Evolutionary conservation across 2,797 vertebrate species (phyloP).

Genomic region (Pseudomugil gertrudae): DNA sequence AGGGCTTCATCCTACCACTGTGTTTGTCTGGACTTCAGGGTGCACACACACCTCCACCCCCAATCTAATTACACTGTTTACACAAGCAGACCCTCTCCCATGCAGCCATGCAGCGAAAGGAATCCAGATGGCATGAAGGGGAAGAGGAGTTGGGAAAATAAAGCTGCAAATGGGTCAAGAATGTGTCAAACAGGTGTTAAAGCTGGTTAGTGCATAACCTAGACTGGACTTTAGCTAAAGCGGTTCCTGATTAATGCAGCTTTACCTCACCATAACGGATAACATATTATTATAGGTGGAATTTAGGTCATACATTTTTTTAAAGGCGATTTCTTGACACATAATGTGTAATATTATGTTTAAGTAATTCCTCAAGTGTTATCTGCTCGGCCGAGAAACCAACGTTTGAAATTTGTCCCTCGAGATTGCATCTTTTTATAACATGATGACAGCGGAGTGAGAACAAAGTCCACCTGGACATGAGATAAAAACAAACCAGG

Average conservation of each 20-base stretch:
- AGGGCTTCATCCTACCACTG: conserved; percentile 3
- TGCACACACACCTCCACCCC: not conserved
- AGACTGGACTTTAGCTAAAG: not conserved
- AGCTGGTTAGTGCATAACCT: not conserved
- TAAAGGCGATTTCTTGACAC: not conserved
- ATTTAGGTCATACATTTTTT: not conserved
- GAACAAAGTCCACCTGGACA: conserved; percentile 65
- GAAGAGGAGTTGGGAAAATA: not conserved
- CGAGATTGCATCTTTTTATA: conserved; percentile 5
- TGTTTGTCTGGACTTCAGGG: conserved; percentile 36
- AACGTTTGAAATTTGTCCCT: not conserved
- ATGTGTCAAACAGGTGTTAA: conserved; percentile 60
- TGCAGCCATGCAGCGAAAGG: conserved; percentile 28
- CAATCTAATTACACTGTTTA: conserved; percentile 41
- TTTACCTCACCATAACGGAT: not conserved
- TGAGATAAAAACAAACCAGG: conserved; percentile 23
- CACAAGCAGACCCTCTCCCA: conserved; percentile 29
- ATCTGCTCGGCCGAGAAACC: not conserved
- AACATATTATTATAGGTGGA: not conserved
- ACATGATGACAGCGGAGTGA: conserved; percentile 30
- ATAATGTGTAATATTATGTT: not conserved
- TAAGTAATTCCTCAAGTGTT: not conserved
- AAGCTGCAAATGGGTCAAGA: conserved; percentile 21
- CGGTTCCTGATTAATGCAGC: not conserved
- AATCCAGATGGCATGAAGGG: not conserved